Evolutionary conservation across 2,888 invertebrate genomes (phyloP), one percentile per base, ranked within the genome.

Genomic region (Calameuta idolon): DNA sequence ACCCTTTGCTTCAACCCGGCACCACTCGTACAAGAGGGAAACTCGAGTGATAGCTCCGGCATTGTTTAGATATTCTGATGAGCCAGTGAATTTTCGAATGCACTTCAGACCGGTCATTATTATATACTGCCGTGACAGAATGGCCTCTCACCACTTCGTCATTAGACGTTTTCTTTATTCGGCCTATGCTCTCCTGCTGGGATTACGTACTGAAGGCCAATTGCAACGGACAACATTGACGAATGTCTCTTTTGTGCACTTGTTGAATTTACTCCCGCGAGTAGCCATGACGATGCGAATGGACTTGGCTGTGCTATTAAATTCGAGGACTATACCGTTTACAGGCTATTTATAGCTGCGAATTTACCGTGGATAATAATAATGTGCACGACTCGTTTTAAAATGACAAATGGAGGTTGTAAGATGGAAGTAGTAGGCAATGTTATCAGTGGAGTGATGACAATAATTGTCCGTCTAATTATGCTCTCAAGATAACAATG

Each of bases 1-100:
- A 80, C 80, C 80, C 81, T 82, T 83, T 81, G 80, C 82, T 82
- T 77, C 78, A 82, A 81, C 69, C 40, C 71, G 71, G 31, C 33
- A 34, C 31, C 71, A 71, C 77, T 76, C 74, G 23, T 37, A 34
- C 74, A 31, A 40, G 76, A 77, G 74, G 15, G 34, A 69, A 73
- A 69, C 80, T 80, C 80, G 76, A 80, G 76, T 79, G 69, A 79
- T 76, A 78, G 77, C 71, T 34, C 71, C 71, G 71, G 33, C 71
- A 77, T 77, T 77, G 77, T 77, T 89, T 89, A 85, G 89, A 87
- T 87, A 86, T 88, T 89, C 86, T 85, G 89, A 90, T 89, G 89
- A 90, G 87, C 87, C 86, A 86, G 88, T 86, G 87, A 85, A 87
- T 88, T 86, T 55, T 87, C 86, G 85, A 88, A 87, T 86, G 82